Evolutionary conservation across 2,888 invertebrate species (phyloP).

Genomic region (Leucophora obtusa): DNA sequence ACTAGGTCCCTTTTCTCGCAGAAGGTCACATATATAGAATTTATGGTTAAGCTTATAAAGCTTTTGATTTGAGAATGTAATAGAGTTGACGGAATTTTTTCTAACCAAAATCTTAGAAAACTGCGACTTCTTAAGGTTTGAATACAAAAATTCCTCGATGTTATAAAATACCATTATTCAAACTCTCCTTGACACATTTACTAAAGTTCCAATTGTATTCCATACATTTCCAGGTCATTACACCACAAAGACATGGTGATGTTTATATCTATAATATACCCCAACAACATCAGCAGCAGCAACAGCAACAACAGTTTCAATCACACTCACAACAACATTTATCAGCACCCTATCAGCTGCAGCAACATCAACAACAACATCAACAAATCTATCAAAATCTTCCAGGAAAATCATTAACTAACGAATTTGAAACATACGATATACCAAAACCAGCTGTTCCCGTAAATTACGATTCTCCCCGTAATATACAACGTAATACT

Average conservation of each 20-base stretch:
- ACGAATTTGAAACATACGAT: constrained; percentile 79
- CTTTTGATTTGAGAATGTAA: too few species aligned
- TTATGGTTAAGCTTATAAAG: too few species aligned
- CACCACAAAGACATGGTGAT: constrained; percentile 86
- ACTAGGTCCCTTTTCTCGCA: too few species aligned
- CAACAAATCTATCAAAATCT: constrained; percentile 74
- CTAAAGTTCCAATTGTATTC: neutral
- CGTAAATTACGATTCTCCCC: constrained; percentile 80
- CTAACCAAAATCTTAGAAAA: too few species aligned
- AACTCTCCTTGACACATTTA: too few species aligned
- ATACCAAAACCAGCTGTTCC: constrained; percentile 83
- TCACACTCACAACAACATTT: constrained; percentile 59
- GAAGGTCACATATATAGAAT: too few species aligned
- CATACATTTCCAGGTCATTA: constrained; percentile 81
- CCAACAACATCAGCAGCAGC: constrained; percentile 75
- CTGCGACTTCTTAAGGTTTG: too few species aligned
- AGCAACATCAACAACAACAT: constrained; percentile 61
- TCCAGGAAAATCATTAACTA: constrained; percentile 71
- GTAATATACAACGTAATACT: constrained; percentile 78
- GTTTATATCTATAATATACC: constrained; percentile 84
- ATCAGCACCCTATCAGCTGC: constrained; percentile 78
- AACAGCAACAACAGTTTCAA: constrained; percentile 42
- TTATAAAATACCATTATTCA: too few species aligned
- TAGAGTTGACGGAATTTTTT: too few species aligned
- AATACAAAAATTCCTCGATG: too few species aligned